Evolutionary conservation across 2,113 vertebrate genomes (phyloP).

Genomic region (Mus pahari): DNA sequence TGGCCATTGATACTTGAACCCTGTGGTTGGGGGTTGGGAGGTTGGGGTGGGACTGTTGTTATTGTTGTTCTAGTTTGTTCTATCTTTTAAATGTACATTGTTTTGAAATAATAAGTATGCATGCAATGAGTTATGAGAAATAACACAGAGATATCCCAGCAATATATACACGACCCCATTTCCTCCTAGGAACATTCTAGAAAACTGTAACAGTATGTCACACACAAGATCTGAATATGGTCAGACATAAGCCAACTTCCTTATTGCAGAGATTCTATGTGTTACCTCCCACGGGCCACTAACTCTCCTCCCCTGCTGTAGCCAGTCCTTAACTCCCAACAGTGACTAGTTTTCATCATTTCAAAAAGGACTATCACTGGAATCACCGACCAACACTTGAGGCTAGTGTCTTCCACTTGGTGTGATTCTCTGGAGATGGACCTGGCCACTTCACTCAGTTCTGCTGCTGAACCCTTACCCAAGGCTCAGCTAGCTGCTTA

Average conservation of each 20-base stretch:
- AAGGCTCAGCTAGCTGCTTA: background rate
- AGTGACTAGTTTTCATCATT: background rate
- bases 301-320: no score
- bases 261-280: accelerated
- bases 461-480: accelerated
- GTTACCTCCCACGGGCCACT: background rate
- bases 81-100: background rate
- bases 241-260: background rate
- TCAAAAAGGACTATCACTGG: background rate
- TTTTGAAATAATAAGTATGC: background rate
- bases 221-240: background rate
- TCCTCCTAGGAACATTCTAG: background rate
- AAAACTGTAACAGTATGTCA: background rate
- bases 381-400: background rate
- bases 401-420: background rate
- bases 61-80: background rate
- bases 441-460: background rate
- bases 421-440: background rate
- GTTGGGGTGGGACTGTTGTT: background rate
- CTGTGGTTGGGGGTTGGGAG: background rate
- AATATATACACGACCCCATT: background rate
- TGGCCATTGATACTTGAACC: background rate
- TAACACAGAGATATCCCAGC: background rate
- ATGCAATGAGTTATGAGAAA: background rate
- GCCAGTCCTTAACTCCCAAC: background rate